Evolutionary conservation across 2,888 invertebrate species (phyloP).

Genomic region (Clostera curtula): DNA sequence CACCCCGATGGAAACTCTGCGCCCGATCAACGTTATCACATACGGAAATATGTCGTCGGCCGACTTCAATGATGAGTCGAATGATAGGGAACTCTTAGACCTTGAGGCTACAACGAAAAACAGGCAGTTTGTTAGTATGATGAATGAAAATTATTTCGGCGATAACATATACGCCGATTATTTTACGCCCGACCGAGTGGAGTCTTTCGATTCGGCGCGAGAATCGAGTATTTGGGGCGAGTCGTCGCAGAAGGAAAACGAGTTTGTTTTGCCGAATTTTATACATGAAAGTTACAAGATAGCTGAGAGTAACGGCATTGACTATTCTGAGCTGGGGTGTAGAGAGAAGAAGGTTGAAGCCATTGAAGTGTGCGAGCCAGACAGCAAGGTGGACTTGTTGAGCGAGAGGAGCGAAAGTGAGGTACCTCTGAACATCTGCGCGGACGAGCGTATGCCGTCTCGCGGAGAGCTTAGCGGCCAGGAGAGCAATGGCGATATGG

Average conservation of each 20-base stretch:
- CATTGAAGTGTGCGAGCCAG: constrained; percentile 37
- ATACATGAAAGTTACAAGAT: constrained; percentile 67
- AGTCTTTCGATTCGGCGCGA: constrained; percentile 46
- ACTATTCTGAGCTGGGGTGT: constrained; percentile 43
- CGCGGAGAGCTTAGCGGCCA: constrained; percentile 90
- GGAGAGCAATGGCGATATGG: constrained; percentile 88
- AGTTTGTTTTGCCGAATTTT: constrained; percentile 63
- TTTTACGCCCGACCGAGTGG: constrained; percentile 59
- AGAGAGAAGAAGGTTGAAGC: constrained; percentile 28
- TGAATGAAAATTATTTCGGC: constrained; percentile 66
- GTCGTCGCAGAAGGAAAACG: constrained; percentile 51
- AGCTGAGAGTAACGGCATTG: constrained; percentile 46
- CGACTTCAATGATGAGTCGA: constrained; percentile 58
- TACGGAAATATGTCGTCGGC: constrained; percentile 50
- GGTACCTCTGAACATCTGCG: constrained; percentile 80
- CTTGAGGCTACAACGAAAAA: constrained; percentile 57
- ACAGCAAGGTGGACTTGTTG: constrained; percentile 56
- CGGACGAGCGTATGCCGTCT: constrained; percentile 91
- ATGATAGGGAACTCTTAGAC: constrained; percentile 53
- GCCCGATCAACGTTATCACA: constrained; percentile 59
- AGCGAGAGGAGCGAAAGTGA: constrained; percentile 52
- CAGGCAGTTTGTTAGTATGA: constrained; percentile 65
- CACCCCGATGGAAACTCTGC: constrained; percentile 44
- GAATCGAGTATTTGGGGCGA: constrained; percentile 56
- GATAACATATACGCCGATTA: constrained; percentile 68